phyloP scores from a whole-genome alignment of 2,797 vertebrate genomes.

The Brachymystax lenok region DNA sequence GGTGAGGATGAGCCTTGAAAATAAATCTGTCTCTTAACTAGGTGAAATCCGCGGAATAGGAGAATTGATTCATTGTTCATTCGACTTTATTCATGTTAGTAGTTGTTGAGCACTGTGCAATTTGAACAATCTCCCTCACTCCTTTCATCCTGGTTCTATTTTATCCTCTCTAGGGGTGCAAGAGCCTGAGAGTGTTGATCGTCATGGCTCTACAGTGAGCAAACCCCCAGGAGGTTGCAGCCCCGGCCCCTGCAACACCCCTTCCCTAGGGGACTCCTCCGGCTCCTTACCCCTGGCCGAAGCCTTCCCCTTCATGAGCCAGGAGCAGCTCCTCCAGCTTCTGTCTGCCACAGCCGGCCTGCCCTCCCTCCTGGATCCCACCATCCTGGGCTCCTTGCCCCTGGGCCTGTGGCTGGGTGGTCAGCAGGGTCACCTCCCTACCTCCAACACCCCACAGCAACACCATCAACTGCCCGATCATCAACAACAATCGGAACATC shows the following conservation, averaged over 20 bases:
- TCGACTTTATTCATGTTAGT: background rate
- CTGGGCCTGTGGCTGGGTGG: slow-evolving; percentile 73
- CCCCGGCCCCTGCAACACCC: slow-evolving; percentile 56
- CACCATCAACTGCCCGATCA: slow-evolving; percentile 62
- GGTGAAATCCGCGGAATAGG: background rate
- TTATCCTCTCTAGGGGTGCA: slow-evolving; percentile 42
- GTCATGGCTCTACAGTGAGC: slow-evolving; percentile 46
- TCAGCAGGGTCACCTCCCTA: slow-evolving; percentile 62
- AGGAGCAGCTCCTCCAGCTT: slow-evolving; percentile 87
- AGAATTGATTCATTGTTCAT: background rate
- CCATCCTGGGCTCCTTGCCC: slow-evolving; percentile 74
- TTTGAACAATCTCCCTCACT: slow-evolving; percentile 9
- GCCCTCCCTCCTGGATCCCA: slow-evolving; percentile 77
- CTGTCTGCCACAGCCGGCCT: slow-evolving; percentile 77
- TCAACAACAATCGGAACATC: slow-evolving; percentile 38
- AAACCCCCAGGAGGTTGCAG: slow-evolving; percentile 57
- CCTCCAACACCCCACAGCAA: slow-evolving; percentile 49
- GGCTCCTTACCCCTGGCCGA: slow-evolving; percentile 75
- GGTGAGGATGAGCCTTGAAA: slow-evolving; percentile 56
- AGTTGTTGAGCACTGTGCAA: background rate
- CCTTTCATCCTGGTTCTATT: background rate
- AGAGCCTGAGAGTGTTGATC: slow-evolving; percentile 52
- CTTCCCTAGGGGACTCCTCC: slow-evolving; percentile 55
- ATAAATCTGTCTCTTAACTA: background rate
- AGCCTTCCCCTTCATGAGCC: slow-evolving; percentile 88